A percentile compares a stretch with the other conserved stretches of the same genome.
phyloP scores from a whole-genome alignment of 2,888 invertebrate genomes.

The Amblyjoppa proteus region DNA sequence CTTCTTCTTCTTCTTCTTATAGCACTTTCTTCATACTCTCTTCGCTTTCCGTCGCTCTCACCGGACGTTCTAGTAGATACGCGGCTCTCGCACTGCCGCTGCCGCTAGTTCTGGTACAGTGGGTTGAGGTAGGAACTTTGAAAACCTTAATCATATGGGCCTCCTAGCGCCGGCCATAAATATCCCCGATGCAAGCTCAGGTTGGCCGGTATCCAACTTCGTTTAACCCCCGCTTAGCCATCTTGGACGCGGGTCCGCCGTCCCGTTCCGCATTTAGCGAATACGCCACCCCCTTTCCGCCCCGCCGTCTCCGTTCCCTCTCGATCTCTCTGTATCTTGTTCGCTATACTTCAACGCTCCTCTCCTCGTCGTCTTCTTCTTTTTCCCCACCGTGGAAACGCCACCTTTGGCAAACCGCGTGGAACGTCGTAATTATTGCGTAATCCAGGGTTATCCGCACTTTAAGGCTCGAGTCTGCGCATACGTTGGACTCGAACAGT shows the following conservation, averaged over 20 bases:
- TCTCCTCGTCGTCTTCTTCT: background rate
- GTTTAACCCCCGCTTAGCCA: slow-evolving; percentile 76
- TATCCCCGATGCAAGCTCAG: slow-evolving; percentile 77
- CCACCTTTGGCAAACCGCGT: slow-evolving; percentile 13
- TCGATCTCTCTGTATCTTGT: slow-evolving; percentile 39
- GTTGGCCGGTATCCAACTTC: slow-evolving; percentile 77
- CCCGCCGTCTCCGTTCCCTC: slow-evolving; percentile 13
- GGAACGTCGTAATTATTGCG: slow-evolving; percentile 58
- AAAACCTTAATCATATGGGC: slow-evolving; percentile 79
- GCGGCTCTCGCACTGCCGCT: slow-evolving; percentile 24
- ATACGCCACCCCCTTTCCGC: slow-evolving; percentile 32
- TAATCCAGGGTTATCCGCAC: slow-evolving; percentile 61
- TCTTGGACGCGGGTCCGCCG: slow-evolving; percentile 68
- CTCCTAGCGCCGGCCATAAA: slow-evolving; percentile 78
- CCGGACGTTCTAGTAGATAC: slow-evolving; percentile 45
- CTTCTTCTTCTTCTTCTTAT: slow-evolving; percentile 41
- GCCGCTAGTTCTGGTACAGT: slow-evolving; percentile 49
- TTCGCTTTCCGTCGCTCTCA: slow-evolving; percentile 45
- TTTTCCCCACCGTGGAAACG: background rate
- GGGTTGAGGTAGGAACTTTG: slow-evolving; percentile 71
- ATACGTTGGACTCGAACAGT: too few species aligned
- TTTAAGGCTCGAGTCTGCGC: background rate
- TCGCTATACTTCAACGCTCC: slow-evolving; percentile 1
- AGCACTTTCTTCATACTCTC: slow-evolving; percentile 24
- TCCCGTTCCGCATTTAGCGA: slow-evolving; percentile 72